These are phyloP conservation scores for Epinotia demarniana DNA, from an alignment of 2,888 invertebrate genomes.

Conservation along the genomic window DNA sequence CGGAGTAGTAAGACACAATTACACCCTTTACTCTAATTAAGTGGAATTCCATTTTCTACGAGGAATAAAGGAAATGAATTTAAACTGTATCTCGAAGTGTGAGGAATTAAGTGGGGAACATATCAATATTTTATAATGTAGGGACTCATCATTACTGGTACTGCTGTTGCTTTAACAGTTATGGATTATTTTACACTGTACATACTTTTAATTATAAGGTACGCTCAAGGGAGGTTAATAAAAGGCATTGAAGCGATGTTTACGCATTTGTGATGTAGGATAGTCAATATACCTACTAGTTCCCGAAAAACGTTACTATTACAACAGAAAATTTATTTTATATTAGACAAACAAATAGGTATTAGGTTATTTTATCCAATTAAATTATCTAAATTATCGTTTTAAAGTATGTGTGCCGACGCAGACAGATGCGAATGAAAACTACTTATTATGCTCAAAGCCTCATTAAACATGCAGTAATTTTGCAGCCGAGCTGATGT, in stretches of 20 bases:
- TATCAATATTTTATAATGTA: constrained; percentile 65
- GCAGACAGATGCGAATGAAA: constrained; percentile 34
- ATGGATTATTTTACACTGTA: not conserved
- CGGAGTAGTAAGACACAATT: constrained; percentile 57
- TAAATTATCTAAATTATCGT: constrained; percentile 18
- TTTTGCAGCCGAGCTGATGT: constrained; percentile 33
- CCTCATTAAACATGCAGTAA: constrained; percentile 34
- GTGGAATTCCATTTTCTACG: constrained; percentile 71
- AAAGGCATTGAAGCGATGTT: not conserved
- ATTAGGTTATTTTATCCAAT: not conserved
- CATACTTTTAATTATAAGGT: not conserved
- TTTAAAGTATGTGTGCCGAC: constrained; percentile 26
- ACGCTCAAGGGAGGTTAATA: not conserved
- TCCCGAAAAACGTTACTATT: too few relatives aligned
- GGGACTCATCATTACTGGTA: not conserved
- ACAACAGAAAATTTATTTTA: not conserved
- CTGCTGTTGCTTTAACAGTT: not conserved
- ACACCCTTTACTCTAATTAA: constrained; percentile 72
- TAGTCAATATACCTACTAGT: not conserved
- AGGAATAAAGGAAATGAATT: constrained; percentile 70
- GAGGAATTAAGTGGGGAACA: constrained; percentile 72
- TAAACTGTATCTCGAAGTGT: constrained; percentile 64
- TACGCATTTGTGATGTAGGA: not conserved
- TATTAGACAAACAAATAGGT: not conserved
- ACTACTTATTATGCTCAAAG: constrained; percentile 37